Evolutionary conservation across 2,113 vertebrate genomes (phyloP).

Genomic region (Tretioscincus oriximinensis): DNA sequence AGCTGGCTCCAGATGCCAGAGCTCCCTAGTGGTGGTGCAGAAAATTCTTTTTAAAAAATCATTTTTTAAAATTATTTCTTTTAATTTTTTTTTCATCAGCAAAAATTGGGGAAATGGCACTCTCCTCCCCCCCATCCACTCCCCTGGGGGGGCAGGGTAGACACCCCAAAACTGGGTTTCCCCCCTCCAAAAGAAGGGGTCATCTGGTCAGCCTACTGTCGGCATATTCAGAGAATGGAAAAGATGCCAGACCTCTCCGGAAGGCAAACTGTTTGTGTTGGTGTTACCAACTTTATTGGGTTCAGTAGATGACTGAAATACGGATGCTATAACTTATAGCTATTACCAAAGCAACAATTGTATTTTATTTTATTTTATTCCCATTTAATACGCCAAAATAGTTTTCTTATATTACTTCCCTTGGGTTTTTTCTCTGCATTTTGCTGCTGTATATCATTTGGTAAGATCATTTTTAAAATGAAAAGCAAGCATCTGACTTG

Average conservation of each 20-base stretch:
- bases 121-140: too few relatives aligned
- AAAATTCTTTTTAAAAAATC: too few relatives aligned
- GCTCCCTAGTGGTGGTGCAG: too few relatives aligned
- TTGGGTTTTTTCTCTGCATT: neutral
- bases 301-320: slow-evolving; percentile 6
- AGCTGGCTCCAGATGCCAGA: too few relatives aligned
- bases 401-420: neutral
- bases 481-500: neutral
- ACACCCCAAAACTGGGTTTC: too few relatives aligned
- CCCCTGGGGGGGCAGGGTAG: too few relatives aligned
- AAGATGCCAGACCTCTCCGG: neutral
- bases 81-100: too few relatives aligned
- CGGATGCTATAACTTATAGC: slow-evolving; percentile 1
- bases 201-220: too few relatives aligned
- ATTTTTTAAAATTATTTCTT: too few relatives aligned
- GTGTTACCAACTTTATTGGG: slow-evolving; percentile 15
- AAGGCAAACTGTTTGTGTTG: neutral
- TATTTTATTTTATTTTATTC: neutral
- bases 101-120: too few relatives aligned
- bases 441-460: neutral
- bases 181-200: too few relatives aligned
- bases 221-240: neutral
- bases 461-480: neutral
- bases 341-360: neutral
- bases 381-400: neutral